Evolutionary conservation across 2,797 vertebrate genomes (phyloP).

Genomic region (Merluccius polli): DNA sequence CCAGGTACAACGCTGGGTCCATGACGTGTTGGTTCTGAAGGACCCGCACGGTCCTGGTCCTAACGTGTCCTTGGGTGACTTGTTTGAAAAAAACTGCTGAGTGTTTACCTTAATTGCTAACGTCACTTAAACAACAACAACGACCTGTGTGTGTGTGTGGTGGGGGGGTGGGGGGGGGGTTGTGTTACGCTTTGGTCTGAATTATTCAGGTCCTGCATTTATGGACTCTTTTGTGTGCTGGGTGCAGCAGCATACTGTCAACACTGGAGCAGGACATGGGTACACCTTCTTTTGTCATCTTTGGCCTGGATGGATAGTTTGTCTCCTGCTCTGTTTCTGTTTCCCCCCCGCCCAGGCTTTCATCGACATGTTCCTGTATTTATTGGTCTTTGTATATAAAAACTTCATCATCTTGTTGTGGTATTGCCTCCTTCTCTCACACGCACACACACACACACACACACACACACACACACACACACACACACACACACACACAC

Average conservation of each 20-base stretch:
- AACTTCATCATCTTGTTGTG: background rate
- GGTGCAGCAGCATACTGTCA: slow-evolving; percentile 43
- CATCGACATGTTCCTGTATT: background rate
- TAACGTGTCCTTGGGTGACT: slow-evolving; percentile 12
- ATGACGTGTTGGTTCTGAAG: too few species aligned
- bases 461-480: too few species aligned
- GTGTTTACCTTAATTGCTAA: slow-evolving; percentile 44
- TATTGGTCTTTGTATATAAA: background rate
- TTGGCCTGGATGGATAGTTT: slow-evolving; percentile 16
- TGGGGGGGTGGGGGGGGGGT: too few species aligned
- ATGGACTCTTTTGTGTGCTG: slow-evolving; percentile 64
- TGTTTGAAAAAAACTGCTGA: slow-evolving; percentile 39
- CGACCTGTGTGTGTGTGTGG: too few species aligned
- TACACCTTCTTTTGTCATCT: slow-evolving; percentile 33
- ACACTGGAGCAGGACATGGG: slow-evolving; percentile 60
- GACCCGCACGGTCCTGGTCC: too few species aligned
- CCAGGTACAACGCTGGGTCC: too few species aligned
- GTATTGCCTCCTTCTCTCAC: background rate
- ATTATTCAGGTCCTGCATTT: slow-evolving; percentile 75
- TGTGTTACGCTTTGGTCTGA: slow-evolving; percentile 65
- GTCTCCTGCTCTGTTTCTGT: slow-evolving; percentile 18
- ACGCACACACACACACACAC: too few species aligned
- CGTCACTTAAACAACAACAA: slow-evolving; percentile 37
- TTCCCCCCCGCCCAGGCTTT: background rate
- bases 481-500: too few species aligned